Evolutionary conservation across 2,797 vertebrate genomes (phyloP), one percentile per base, ranked within the genome.

Genomic region (Onychomys torridus): DNA sequence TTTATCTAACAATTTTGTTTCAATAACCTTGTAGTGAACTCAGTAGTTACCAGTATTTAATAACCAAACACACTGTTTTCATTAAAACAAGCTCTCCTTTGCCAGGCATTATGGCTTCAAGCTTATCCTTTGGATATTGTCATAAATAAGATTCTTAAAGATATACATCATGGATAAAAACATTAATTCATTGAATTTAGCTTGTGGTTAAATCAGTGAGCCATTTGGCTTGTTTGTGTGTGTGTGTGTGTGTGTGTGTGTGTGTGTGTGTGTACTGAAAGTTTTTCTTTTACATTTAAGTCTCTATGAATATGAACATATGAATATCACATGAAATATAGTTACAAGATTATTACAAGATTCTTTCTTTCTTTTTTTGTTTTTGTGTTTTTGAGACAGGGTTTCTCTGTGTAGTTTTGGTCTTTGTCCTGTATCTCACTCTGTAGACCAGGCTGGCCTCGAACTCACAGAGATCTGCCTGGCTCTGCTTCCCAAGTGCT

Each of bases 251-350:
- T 69, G 10, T 61, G 8, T 61, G 29, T 89, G n/a, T n/a, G n/a
- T 52, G 2, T 52, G 52, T 52, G 12, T 69, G 10, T 61, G 8
- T 61, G 29, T 89, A 8, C 52, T 81, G 3, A 79, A 94, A 5
- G 3, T 65, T 86, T 88, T 84, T 81, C 13, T 65, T 59, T 69
- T 40, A 34, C 6, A 79, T 76, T 92, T 27, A 57, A 43, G 40
- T n/a, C 5, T 96, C n/a, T 96, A 69, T 71, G 32, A 90, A 32
- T 82, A 79, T 61, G 43, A 83, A 75, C 21, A 81, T 17, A 65
- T 78, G 49, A 13, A 57, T 59, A 81, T 78, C 37, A 91, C 37
- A 87, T 21, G 37, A n/a, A 89, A 57, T 75, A 69, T 81, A 71
- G 67, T 86, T 89, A 7, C 16, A 86, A 69, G 65, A 82, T 14